Conservation (phyloP, 2,888 invertebrate species). For the Incurvaria masculella region DNA sequence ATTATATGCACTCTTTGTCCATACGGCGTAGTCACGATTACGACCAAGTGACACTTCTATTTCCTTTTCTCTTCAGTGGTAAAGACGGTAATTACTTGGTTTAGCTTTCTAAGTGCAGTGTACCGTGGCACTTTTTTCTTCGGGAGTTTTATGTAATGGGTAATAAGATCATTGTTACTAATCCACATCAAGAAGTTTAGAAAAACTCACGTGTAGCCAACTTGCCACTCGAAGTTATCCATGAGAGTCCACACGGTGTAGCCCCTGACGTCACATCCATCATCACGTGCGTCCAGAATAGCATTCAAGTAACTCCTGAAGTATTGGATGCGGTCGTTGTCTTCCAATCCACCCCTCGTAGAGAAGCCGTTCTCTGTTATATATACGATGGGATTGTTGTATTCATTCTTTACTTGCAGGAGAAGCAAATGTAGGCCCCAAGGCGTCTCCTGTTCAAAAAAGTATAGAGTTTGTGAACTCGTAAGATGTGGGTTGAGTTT, state of each 20-base stretch:
- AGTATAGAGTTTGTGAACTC: no score
- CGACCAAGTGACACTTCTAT: no score
- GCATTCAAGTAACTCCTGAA: conserved; percentile 29
- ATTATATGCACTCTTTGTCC: no score
- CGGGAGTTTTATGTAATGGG: no score
- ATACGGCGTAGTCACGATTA: no score
- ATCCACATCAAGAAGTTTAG: neutral
- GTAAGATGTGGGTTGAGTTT: no score
- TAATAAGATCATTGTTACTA: no score
- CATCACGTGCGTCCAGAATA: conserved; percentile 29
- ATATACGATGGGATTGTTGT: conserved; percentile 23
- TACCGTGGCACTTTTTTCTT: no score
- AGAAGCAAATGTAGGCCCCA: neutral
- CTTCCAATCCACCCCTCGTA: conserved; percentile 30
- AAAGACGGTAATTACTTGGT: no score
- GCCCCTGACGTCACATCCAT: conserved; percentile 51
- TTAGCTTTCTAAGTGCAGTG: no score
- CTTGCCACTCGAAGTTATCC: conserved; percentile 69
- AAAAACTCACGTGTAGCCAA: conserved; percentile 53
- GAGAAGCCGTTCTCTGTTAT: conserved; percentile 50
- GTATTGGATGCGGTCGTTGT: conserved; percentile 35
- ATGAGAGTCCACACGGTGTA: conserved; percentile 67
- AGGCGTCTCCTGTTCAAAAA: neutral
- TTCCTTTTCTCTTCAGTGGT: no score
- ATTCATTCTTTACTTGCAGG: neutral